These are phyloP conservation scores for Rhabdomys dilectus DNA, from an alignment of 2,113 vertebrate genomes.

Conservation along the genomic window DNA sequence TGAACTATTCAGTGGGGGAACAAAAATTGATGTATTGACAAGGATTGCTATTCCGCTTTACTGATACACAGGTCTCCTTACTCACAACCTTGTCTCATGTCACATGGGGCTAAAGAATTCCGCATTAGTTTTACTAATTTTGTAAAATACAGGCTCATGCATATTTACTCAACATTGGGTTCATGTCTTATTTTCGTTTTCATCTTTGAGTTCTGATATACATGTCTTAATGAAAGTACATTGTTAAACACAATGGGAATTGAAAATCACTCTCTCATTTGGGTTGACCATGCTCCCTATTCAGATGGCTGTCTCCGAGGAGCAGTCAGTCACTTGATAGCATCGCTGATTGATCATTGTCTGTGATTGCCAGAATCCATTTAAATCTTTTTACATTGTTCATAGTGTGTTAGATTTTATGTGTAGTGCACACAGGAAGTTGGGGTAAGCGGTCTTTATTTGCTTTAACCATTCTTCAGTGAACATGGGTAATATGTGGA, in stretches of 20 bases:
- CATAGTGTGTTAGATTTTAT: neutral
- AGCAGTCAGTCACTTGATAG: neutral
- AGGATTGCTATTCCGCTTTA: neutral
- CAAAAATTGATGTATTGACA: neutral
- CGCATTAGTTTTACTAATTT: neutral
- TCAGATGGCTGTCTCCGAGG: neutral
- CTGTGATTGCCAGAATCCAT: neutral
- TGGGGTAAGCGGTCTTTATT: neutral
- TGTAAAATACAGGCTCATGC: neutral
- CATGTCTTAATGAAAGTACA: neutral
- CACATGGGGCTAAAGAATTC: neutral
- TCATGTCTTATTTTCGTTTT: neutral
- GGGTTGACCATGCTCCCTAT: neutral
- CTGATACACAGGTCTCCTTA: too few species aligned
- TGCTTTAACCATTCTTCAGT: neutral
- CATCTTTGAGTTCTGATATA: neutral
- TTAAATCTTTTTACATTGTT: neutral
- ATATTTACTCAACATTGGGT: neutral
- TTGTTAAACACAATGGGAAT: neutral
- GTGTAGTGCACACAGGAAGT: neutral
- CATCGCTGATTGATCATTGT: neutral
- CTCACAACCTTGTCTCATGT: too few species aligned
- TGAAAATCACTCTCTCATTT: neutral
- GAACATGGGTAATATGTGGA: too few species aligned
- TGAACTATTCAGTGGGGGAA: neutral